Evolutionary conservation across 2,113 vertebrate species (phyloP), one percentile per base, ranked within the genome.

Genomic region (Labeo catla): DNA sequence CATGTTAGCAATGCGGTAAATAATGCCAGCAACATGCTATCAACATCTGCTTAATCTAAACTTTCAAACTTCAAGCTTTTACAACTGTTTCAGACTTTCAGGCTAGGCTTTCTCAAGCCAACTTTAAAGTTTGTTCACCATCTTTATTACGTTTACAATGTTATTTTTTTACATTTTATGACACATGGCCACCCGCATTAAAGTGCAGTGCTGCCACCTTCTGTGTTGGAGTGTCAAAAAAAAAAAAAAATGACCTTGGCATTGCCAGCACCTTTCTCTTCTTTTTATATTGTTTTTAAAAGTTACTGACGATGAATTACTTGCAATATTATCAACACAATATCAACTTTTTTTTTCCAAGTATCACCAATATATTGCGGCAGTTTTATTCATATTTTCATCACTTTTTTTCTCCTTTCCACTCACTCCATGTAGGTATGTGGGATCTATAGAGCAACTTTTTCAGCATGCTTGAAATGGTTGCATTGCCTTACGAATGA

Each of bases 401-500:
- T 66, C 59, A 9, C 8, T 66, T 50, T 68, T 39, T 28, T 28
- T 57, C 59, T 82, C 68, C 45, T n/a, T 63, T 47, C 43, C 8
- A 6, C 28, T 82, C 23, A 36, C 3, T 68, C 4, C 10, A 68
- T 68, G 63, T 13, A 3, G 4, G 15, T 52, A 8, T 68, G 6
- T 39, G 45, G 16, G 39, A 66, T 34, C 50, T 52, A 12, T 21
- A 50, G 63, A 68, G 61, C 10, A 15, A 68, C 47, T 23, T 47
- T 50, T 19, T 13, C 45, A 9, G 23, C 19, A 65, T 45, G 7
- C 39, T 81, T 39, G 28, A 39, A 59, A 59, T 59, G 57, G 8
- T 59, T 21, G 43, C 59, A 81, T 81, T 82, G 45, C 47, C 45
- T 68, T 50, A 52, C 65, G 39, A 70, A 39, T 16, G 50, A 66